Evolutionary conservation across 1,140 invertebrate species (phyloP), one percentile per base, ranked within the genome.

Genomic region (Reticulitermes speratus): DNA sequence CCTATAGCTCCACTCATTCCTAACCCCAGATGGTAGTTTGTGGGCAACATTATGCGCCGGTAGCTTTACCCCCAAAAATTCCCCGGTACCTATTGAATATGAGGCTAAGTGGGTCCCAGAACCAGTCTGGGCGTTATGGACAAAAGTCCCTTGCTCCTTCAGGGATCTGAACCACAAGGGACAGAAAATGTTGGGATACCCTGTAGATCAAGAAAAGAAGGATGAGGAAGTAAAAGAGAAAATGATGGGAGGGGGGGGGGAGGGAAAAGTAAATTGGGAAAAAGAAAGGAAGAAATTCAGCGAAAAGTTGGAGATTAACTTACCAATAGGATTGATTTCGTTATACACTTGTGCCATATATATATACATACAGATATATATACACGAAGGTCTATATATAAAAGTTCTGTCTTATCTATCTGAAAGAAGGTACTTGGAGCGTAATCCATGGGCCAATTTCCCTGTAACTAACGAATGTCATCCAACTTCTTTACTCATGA

Each of bases 401-500:
- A 75, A 75, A 75, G 65, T 75, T 75, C 65, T 75, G 65, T 75
- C 65, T 75, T n/a, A 25, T 75, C 65, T 75, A 14, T 75, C 25
- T 75, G 25, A 75, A 75, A 30, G 65, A 75, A 75, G n/a, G 19
- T 25, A 75, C 65, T 75, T 75, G 65, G 65, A 75, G 65, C 25
- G 65, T 75, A 75, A 30, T 75, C 65, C 65, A 75, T n/a, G n/a
- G 65, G 65, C 65, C 65, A 75, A 75, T 75, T 75, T 75, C 65
- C n/a, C 65, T 75, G 65, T 75, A 75, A 75, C 65, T 75, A 75
- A 75, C 65, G 65, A 75, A 75, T 75, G 65, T 75, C 65, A 75
- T 75, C 65, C 65, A 75, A 75, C 65, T 75, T 75, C n/a, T 75
- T 75, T 75, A 19, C 65, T 75, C 65, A 75, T 75, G 65, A 75